Percentiles rank a stretch among this genome's conserved stretches.
phyloP scores from a whole-genome alignment of 2,797 vertebrate species.

The Oreochromis mossambicus region DNA sequence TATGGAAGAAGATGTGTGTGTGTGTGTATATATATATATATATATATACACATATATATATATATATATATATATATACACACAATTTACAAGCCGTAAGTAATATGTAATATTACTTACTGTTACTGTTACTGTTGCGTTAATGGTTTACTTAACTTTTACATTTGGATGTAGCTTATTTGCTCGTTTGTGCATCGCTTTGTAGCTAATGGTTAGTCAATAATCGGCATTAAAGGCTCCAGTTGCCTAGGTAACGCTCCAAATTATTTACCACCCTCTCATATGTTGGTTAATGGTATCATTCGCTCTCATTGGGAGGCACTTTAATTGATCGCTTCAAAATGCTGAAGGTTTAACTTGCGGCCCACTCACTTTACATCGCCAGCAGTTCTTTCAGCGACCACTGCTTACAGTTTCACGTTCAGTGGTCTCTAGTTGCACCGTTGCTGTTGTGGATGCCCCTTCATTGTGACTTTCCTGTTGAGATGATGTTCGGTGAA shows the following conservation, averaged over 20 bases:
- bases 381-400: not conserved
- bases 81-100: no score
- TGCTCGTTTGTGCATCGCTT: not conserved
- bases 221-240: fast-evolving
- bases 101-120: no score
- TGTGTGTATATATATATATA: no score
- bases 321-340: not conserved
- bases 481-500: not conserved
- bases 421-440: not conserved
- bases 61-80: no score
- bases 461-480: not conserved
- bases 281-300: not conserved
- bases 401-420: not conserved
- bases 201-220: not conserved
- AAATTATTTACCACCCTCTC: not conserved
- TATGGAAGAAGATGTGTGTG: no score
- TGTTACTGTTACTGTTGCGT: not conserved
- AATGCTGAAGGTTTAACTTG: not conserved
- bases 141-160: not conserved
- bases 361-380: no score
- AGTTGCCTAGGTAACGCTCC: not conserved
- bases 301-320: not conserved
- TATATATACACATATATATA: no score
- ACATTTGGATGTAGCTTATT: not conserved
- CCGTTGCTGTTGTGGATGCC: not conserved